These are phyloP conservation scores for Oncorhynchus masou DNA, from an alignment of 2,113 vertebrate species.

Conservation along the genomic window DNA sequence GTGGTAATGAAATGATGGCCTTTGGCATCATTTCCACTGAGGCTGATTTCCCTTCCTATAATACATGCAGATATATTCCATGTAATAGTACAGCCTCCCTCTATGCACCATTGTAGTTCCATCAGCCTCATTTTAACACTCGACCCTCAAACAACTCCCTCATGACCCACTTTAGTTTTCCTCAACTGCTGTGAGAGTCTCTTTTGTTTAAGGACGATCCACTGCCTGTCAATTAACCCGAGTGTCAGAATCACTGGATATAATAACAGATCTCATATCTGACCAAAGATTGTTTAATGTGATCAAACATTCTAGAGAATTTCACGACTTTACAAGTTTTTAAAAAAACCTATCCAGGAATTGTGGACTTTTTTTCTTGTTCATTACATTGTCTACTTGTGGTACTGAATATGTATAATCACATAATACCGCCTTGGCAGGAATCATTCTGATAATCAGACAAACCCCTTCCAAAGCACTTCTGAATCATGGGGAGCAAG, in stretches of 20 bases:
- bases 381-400: neutral
- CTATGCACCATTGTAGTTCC: slow-evolving; percentile 10
- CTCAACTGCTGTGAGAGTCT: neutral
- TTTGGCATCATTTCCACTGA: slow-evolving; percentile 19
- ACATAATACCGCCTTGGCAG: neutral
- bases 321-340: neutral
- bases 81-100: slow-evolving; percentile 14
- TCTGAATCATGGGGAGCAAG: slow-evolving; percentile 30
- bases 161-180: slow-evolving; percentile 28
- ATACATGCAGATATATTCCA: slow-evolving; percentile 31
- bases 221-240: neutral
- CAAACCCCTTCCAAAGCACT: slow-evolving; percentile 13
- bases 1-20: slow-evolving; percentile 31
- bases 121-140: slow-evolving; percentile 21
- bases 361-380: too few relatives aligned
- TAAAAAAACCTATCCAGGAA: neutral
- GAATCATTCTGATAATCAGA: slow-evolving; percentile 16
- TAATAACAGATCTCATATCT: neutral
- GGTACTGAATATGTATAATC: neutral
- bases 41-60: slow-evolving; percentile 13
- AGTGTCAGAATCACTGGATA: neutral
- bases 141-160: slow-evolving; percentile 23
- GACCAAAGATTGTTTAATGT: neutral
- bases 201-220: neutral
- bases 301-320: neutral